A percentile compares a stretch with the other conserved stretches of the same genome.
These are phyloP conservation scores for Vireo griseus DNA, from an alignment of 2,797 vertebrate species.

Conservation along the genomic window DNA sequence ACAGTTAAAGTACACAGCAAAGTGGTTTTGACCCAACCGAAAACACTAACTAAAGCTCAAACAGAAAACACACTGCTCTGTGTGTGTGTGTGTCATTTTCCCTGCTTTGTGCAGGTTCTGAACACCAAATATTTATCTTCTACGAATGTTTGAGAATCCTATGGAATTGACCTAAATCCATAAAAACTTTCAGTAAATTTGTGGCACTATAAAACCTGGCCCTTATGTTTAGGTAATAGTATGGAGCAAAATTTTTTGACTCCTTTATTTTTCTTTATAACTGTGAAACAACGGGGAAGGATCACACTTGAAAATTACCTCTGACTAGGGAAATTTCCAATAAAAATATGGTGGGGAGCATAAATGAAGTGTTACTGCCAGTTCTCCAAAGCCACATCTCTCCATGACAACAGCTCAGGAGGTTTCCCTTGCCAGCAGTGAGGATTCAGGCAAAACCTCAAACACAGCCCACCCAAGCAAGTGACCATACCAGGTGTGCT, in stretches of 20 bases:
- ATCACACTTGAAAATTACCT: background rate
- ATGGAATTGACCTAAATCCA: background rate
- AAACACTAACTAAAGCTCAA: background rate
- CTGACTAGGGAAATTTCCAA: background rate
- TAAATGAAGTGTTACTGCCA: background rate
- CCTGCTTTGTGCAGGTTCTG: background rate
- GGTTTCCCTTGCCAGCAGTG: background rate
- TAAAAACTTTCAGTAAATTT: background rate
- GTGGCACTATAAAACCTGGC: background rate
- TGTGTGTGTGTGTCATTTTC: background rate
- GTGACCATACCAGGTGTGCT: background rate
- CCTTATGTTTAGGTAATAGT: background rate
- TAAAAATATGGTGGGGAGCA: background rate
- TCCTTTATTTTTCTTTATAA: background rate
- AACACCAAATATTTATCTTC: background rate
- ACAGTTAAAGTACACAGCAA: background rate
- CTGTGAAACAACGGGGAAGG: background rate
- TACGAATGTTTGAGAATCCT: background rate
- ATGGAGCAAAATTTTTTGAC: background rate
- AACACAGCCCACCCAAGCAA: background rate
- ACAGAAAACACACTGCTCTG: background rate
- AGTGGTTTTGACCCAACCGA: background rate
- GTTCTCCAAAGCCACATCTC: background rate
- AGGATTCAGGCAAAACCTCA: background rate
- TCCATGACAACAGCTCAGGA: background rate